Percentiles rank a stretch among this genome's conserved stretches.
phyloP scores from a whole-genome alignment of 2,113 vertebrate genomes.

The Hoplias malabaricus region DNA sequence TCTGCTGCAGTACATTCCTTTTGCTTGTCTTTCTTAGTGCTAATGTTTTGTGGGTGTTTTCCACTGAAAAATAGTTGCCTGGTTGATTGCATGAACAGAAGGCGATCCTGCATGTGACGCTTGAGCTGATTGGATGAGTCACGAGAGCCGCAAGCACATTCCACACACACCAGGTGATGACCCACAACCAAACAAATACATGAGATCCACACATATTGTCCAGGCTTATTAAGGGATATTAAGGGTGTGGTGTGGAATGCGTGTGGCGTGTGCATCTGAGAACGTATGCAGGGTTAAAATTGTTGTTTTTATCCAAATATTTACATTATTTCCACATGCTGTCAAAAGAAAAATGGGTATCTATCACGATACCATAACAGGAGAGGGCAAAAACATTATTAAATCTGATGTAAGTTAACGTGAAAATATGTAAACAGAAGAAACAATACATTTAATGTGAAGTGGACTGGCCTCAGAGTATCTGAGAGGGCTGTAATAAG shows the following conservation, averaged over 20 bases:
- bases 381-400: too few species aligned
- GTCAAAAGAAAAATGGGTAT: too few species aligned
- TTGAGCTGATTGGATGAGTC: background rate
- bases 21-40: too few species aligned
- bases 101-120: background rate
- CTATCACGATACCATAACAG: too few species aligned
- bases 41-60: conserved; percentile 48
- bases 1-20: background rate
- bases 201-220: background rate
- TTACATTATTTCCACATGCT: background rate
- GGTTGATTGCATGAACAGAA: background rate
- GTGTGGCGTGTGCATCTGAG: conserved; percentile 22
- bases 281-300: background rate
- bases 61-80: conserved; percentile 28
- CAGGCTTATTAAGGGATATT: background rate
- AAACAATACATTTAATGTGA: too few species aligned
- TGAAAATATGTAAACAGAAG: too few species aligned
- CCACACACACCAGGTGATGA: background rate
- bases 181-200: background rate
- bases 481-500: background rate
- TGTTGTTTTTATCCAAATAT: background rate
- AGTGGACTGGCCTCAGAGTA: background rate
- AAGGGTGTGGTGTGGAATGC: conserved; percentile 30
- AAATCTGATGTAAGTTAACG: too few species aligned
- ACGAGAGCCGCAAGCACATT: background rate